phyloP scores from a whole-genome alignment of 1,140 invertebrate genomes.

The Grapholita molesta region DNA sequence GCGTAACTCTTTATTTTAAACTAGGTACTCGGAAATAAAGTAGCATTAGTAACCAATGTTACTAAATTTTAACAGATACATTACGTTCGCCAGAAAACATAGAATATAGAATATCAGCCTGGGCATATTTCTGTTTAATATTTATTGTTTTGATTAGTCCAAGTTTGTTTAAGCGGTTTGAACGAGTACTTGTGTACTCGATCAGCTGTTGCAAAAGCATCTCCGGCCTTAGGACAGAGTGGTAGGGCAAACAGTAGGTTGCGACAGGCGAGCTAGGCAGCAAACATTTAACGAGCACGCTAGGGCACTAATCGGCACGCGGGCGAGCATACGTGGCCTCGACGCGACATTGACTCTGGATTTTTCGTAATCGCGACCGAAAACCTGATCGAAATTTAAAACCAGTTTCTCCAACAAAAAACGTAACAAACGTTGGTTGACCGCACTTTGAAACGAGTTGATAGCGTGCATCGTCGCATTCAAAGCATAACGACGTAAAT shows the following conservation, averaged over 20 bases:
- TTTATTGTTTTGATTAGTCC: conserved; percentile 1
- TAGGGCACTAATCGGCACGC: not conserved
- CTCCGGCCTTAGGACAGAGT: conserved; percentile 26
- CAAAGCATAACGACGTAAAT: not conserved
- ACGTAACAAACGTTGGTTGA: not conserved
- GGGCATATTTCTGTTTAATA: not conserved
- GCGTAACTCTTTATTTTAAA: too few relatives aligned
- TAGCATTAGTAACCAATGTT: too few relatives aligned
- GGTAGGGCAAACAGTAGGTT: conserved; percentile 23
- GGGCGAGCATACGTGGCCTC: not conserved
- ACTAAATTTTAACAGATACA: too few relatives aligned
- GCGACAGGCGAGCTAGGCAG: conserved; percentile 21
- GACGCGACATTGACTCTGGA: conserved; percentile 11
- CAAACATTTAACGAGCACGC: conserved; percentile 14
- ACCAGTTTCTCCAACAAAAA: not conserved
- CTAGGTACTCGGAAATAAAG: too few relatives aligned
- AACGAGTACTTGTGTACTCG: conserved; percentile 9
- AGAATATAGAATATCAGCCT: too few relatives aligned
- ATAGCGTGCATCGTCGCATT: not conserved
- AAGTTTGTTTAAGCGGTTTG: not conserved
- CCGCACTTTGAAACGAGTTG: not conserved
- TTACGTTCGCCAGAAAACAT: too few relatives aligned
- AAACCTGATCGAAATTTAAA: not conserved
- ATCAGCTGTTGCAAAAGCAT: conserved; percentile 26
- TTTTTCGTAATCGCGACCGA: conserved; percentile 4